phyloP scores from a whole-genome alignment of 2,797 vertebrate species.

The Peromyscus eremicus region DNA sequence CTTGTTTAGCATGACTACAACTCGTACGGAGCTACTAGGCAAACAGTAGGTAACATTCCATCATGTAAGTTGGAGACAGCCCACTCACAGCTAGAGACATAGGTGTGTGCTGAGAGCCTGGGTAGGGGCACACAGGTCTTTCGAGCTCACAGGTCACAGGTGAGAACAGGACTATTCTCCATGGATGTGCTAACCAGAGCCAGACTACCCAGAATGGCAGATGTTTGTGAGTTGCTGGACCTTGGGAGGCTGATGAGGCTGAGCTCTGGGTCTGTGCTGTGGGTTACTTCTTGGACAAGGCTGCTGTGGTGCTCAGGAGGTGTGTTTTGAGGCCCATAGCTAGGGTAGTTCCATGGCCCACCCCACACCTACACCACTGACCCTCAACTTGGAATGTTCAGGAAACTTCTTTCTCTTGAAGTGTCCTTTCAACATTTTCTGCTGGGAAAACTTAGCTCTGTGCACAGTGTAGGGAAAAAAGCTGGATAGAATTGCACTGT shows the following conservation, averaged over 20 bases:
- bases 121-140: not conserved
- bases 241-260: not conserved
- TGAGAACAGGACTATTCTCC: not conserved
- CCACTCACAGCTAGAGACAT: not conserved
- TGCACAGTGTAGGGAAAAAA: not conserved
- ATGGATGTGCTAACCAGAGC: not conserved
- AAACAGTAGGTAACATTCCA: not conserved
- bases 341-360: not conserved
- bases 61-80: no score
- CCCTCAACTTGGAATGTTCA: not conserved
- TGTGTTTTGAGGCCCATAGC: not conserved
- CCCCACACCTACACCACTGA: not conserved
- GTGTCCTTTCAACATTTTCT: not conserved
- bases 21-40: not conserved
- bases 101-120: not conserved
- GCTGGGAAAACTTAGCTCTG: not conserved
- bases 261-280: not conserved
- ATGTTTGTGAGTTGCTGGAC: not conserved
- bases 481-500: not conserved
- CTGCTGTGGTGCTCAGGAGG: not conserved
- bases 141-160: accelerated
- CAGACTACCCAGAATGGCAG: not conserved
- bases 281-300: not conserved
- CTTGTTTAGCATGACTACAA: not conserved
- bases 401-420: not conserved